Conservation (phyloP, 2,888 invertebrate genomes). For the Parnassius smintheus region DNA sequence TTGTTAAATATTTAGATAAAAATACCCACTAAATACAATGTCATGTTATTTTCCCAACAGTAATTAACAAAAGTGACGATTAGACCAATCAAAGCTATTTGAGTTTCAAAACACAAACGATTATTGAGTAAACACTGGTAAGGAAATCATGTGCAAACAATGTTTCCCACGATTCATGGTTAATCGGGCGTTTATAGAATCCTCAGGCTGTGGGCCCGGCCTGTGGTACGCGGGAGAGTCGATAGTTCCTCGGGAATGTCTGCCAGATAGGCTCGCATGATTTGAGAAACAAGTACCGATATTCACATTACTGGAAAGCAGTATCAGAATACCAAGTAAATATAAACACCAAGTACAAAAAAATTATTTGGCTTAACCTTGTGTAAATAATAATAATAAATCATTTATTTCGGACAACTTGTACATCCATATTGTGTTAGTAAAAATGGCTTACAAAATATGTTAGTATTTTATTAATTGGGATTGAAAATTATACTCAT, state of each 20-base stretch:
- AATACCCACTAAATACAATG: not conserved
- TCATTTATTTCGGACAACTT: no score
- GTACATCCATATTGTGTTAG: no score
- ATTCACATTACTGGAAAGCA: not conserved
- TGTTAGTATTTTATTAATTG: no score
- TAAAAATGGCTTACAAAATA: no score
- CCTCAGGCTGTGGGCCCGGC: conserved; percentile 22
- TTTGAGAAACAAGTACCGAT: not conserved
- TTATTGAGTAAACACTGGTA: conserved; percentile 32
- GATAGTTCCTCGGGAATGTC: conserved; percentile 43
- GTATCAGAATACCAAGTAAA: no score
- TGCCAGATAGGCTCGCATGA: conserved; percentile 13
- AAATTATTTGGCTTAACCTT: no score
- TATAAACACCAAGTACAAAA: no score
- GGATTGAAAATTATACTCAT: no score
- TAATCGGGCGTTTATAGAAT: conserved; percentile 62
- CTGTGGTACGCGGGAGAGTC: conserved; percentile 20
- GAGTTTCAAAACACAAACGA: conserved; percentile 27
- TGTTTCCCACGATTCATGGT: conserved; percentile 57
- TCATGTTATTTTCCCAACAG: not conserved
- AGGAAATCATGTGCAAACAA: conserved; percentile 64
- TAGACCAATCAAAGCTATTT: conserved; percentile 14
- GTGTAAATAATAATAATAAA: no score
- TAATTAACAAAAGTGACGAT: not conserved
- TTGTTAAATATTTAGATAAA: no score